phyloP scores from a whole-genome alignment of 2,888 invertebrate genomes.

The Ectropis crepuscularia region DNA sequence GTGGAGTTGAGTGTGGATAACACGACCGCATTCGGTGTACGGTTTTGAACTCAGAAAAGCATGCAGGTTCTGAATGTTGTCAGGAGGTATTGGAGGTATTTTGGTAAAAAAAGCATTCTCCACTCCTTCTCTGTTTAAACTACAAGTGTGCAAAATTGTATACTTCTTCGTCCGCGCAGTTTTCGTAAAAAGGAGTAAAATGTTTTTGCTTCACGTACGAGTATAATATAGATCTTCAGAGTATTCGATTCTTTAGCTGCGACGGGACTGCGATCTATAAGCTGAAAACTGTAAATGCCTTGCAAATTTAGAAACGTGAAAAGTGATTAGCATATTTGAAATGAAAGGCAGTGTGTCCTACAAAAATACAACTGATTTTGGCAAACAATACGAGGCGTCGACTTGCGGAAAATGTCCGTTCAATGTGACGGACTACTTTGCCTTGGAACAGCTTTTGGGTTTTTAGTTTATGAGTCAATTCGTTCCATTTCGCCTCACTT shows the following conservation, averaged over 20 bases:
- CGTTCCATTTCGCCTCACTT: constrained; percentile 15
- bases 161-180: no score
- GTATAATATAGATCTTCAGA: background rate
- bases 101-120: no score
- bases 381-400: background rate
- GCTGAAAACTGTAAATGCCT: background rate
- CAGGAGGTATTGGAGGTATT: no score
- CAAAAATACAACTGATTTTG: constrained; percentile 13
- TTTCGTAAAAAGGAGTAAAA: no score
- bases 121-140: no score
- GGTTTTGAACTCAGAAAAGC: no score
- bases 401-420: constrained; percentile 16
- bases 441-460: constrained; percentile 13
- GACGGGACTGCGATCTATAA: background rate
- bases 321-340: constrained; percentile 8
- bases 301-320: background rate
- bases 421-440: constrained; percentile 18
- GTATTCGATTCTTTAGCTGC: background rate
- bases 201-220: no score
- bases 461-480: constrained; percentile 17
- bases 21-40: no score
- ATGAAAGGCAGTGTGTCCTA: constrained; percentile 5
- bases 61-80: no score
- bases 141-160: no score
- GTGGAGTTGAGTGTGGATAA: no score